Evolutionary conservation across 2,113 vertebrate species (phyloP).

Genomic region (Alligator mississippiensis): DNA sequence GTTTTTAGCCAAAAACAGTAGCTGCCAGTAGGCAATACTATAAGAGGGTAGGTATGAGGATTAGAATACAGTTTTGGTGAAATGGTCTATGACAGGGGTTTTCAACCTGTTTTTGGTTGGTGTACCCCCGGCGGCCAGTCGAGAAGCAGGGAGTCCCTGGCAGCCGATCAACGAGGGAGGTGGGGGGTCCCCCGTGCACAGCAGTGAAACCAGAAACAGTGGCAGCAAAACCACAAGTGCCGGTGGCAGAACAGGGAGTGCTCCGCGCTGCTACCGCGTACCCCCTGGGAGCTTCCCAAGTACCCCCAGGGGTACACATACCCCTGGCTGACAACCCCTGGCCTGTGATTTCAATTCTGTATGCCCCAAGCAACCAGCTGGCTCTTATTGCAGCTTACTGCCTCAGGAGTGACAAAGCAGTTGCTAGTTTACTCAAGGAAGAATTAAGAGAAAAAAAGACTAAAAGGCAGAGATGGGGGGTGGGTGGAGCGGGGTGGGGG

Average conservation of each 20-base stretch:
- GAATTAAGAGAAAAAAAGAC: neutral
- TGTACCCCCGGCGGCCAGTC: no score
- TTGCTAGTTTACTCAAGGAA: neutral
- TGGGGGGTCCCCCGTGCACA: no score
- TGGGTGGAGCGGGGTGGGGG: neutral
- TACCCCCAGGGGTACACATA: accelerated
- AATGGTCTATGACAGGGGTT: no score
- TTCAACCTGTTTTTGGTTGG: no score
- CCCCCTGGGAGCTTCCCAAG: accelerated
- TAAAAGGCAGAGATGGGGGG: neutral
- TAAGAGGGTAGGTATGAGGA: no score
- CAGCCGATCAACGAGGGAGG: no score
- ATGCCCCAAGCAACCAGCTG: neutral
- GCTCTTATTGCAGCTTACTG: accelerated
- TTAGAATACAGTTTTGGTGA: no score
- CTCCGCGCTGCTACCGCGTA: accelerated
- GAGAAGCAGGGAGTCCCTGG: no score
- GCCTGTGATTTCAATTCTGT: accelerated
- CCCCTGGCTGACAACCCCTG: neutral
- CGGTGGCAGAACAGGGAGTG: neutral
- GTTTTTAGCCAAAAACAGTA: no score
- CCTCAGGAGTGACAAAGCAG: accelerated
- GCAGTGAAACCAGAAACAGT: no score
- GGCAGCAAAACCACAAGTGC: no score
- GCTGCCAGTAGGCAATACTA: no score